Evolutionary conservation across 2,797 vertebrate species (phyloP), one percentile per base, ranked within the genome.

Genomic region (Acomys russatus): DNA sequence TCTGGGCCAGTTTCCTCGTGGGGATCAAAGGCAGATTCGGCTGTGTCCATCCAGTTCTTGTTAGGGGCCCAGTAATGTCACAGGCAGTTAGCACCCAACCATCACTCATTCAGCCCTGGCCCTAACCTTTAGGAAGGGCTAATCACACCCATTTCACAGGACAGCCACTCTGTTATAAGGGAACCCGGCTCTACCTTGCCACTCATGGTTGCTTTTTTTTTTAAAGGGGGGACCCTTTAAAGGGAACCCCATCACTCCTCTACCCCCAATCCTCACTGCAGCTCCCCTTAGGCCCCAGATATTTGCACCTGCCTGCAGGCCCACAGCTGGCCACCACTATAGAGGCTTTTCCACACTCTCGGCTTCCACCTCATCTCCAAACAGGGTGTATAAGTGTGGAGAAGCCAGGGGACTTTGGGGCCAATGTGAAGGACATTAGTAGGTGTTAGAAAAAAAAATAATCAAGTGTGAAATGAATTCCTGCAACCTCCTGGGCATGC

Each of bases 391-490:
- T 44, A 35, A 91, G 70, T 54, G 83, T 7, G 77, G 88, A 97
- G 96, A 38, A 93, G 96, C 96, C 96, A 91, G 90, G 89, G 97
- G 97, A 98, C 98, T 97, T 96, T 86, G 92, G 95, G 94, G 93
- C 97, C 76, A 56, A 96, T 86, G 94, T 95, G 94, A 98, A 98
- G 97, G 98, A 98, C 97, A 96, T 98, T 97, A 98, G 96, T 98
- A 98, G 97, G 96, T 97, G 97, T 98, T 97, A 97, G 96, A 59
- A 59, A 59, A 59, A 59, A 98, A 98, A 98, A 97, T 95, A 98
- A 94, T 96, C 97, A 97, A 98, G 98, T 98, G 97, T 98, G 98
- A 98, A 98, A 98, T 96, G 94, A 98, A 98, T 98, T 98, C 97
- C 97, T 97, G 96, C 97, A 98, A 96, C 96, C 97, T 98, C 98